A percentile compares a stretch with the other conserved stretches of the same genome.
phyloP scores from a whole-genome alignment of 2,797 vertebrate species.

The Lerista edwardsae region DNA sequence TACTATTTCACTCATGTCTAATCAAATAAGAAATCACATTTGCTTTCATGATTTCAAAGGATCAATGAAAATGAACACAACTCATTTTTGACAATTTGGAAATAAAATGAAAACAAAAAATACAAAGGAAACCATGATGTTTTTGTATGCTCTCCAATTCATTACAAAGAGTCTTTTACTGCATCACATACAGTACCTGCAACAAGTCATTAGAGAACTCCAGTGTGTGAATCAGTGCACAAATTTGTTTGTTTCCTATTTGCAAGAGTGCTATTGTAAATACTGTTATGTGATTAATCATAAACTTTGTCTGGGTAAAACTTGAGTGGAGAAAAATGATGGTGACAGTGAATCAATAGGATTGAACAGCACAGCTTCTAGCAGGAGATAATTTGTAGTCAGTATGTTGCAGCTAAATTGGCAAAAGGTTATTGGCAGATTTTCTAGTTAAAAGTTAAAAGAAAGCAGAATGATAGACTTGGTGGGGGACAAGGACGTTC shows the following conservation, averaged over 20 bases:
- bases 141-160: slow-evolving; percentile 10
- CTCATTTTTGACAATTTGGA: background rate
- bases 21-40: background rate
- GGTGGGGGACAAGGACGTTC: background rate
- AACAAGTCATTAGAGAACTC: background rate
- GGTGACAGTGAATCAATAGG: background rate
- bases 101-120: background rate
- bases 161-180: slow-evolving; percentile 9
- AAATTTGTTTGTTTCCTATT: slow-evolving; percentile 1
- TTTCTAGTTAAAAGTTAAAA: background rate
- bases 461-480: background rate
- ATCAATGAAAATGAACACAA: slow-evolving; percentile 1
- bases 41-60: slow-evolving; percentile 23
- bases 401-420: accelerated
- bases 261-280: background rate
- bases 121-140: background rate
- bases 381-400: background rate
- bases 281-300: background rate
- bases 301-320: slow-evolving; percentile 25
- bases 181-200: background rate
- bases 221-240: background rate
- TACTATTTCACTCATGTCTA: background rate
- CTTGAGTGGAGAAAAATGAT: background rate
- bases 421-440: background rate
- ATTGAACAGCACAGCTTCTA: background rate